Percentiles rank a stretch among this genome's conserved stretches.
phyloP scores from a whole-genome alignment of 1,140 invertebrate species.

The Cotesia vestalis region DNA sequence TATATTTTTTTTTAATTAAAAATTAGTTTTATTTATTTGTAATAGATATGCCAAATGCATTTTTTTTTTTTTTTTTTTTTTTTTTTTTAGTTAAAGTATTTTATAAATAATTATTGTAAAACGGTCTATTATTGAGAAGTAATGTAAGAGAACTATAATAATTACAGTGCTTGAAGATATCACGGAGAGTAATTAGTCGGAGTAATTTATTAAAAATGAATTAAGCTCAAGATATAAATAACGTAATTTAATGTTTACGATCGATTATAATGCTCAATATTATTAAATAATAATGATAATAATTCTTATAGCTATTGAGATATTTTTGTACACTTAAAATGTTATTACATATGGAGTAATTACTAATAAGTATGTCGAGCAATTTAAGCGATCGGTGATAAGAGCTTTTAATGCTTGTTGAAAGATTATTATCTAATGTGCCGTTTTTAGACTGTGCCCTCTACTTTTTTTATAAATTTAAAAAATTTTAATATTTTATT shows the following conservation, averaged over 20 bases:
- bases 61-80: conserved; percentile 33
- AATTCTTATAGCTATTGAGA: no score
- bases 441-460: no score
- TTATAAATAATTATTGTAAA: conserved; percentile 35
- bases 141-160: background rate
- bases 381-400: no score
- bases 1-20: background rate
- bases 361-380: no score
- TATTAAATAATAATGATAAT: no score
- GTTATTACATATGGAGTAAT: no score
- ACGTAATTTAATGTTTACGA: conserved; percentile 23
- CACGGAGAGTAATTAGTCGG: conserved; percentile 42
- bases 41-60: conserved; percentile 58
- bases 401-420: no score
- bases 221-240: conserved; percentile 20
- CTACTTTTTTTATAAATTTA: no score
- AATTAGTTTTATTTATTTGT: conserved; percentile 9
- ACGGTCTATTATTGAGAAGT: conserved; percentile 29
- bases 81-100: conserved; percentile 47
- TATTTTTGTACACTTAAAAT: no score
- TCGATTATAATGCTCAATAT: conserved; percentile 43
- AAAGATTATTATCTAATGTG: no score
- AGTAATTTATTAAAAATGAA: conserved; percentile 19
- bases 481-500: no score
- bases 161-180: conserved; percentile 17